Evolutionary conservation across 2,888 invertebrate genomes (phyloP).

Genomic region (Euproctis similis): DNA sequence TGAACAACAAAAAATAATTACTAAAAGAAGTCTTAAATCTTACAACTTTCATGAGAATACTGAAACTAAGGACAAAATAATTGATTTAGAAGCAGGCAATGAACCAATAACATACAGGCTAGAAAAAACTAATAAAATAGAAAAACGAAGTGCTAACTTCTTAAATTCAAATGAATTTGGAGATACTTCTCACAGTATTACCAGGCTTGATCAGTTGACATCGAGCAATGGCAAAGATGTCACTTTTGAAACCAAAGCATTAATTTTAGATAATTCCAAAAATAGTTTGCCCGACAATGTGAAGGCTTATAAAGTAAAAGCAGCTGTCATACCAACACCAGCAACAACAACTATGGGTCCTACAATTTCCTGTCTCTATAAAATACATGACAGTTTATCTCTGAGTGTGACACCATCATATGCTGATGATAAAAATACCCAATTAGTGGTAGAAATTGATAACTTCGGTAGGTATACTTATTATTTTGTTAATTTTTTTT

Average conservation of each 20-base stretch:
- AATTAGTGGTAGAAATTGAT: slow-evolving; percentile 53
- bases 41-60: too few relatives aligned
- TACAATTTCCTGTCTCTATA: slow-evolving; percentile 54
- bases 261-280: slow-evolving; percentile 37
- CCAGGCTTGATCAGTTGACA: slow-evolving; percentile 28
- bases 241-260: slow-evolving; percentile 33
- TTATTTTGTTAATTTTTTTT: too few relatives aligned
- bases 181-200: slow-evolving; percentile 17
- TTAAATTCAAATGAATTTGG: slow-evolving; percentile 43
- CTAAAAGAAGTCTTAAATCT: slow-evolving; percentile 29
- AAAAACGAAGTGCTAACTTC: slow-evolving; percentile 47
- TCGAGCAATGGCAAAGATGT: slow-evolving; percentile 32
- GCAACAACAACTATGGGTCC: slow-evolving; percentile 40
- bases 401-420: slow-evolving; percentile 58
- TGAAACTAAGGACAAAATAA: too few relatives aligned
- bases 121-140: slow-evolving; percentile 18
- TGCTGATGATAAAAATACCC: slow-evolving; percentile 49
- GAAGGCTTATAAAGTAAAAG: slow-evolving; percentile 44
- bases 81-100: slow-evolving; percentile 19
- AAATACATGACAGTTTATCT: slow-evolving; percentile 47
- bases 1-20: slow-evolving; percentile 37
- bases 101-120: too few relatives aligned
- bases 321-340: slow-evolving; percentile 33
- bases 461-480: slow-evolving; percentile 44
- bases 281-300: slow-evolving; percentile 37